Evolutionary conservation across 2,797 vertebrate genomes (phyloP).

Genomic region (Acanthis flammea): DNA sequence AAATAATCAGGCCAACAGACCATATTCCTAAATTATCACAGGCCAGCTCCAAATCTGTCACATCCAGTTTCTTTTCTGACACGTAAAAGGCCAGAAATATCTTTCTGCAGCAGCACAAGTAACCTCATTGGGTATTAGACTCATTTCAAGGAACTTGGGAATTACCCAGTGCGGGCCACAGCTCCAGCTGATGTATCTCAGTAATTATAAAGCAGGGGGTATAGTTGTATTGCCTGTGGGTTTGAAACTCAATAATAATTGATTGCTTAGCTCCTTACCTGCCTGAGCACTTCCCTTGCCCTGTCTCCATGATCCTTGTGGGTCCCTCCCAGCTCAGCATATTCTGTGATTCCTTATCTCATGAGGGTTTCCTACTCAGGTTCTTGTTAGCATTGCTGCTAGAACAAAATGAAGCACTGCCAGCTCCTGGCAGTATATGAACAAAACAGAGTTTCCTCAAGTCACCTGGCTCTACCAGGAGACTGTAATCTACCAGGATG

Average conservation of each 20-base stretch:
- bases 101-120: constrained; percentile 24
- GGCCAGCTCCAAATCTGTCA: constrained; percentile 56
- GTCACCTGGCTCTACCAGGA: neutral
- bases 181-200: constrained; percentile 19
- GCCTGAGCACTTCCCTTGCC: neutral
- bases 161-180: neutral
- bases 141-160: constrained; percentile 18
- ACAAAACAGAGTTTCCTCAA: neutral
- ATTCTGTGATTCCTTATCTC: neutral
- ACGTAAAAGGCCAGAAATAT: constrained; percentile 37
- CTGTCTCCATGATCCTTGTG: neutral
- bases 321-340: neutral
- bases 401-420: neutral
- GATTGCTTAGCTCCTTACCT: constrained; percentile 2
- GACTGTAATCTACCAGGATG: neutral
- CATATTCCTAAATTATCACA: constrained; percentile 46
- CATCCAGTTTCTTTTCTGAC: constrained; percentile 45
- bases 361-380: neutral
- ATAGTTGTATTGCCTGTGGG: neutral
- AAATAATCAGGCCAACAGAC: constrained; percentile 54
- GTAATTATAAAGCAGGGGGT: constrained; percentile 14
- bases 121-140: constrained; percentile 29
- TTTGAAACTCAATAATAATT: neutral
- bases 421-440: neutral
- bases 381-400: neutral